Evolutionary conservation across 2,888 invertebrate species (phyloP).

Genomic region (Iphiclides podalirius): DNA sequence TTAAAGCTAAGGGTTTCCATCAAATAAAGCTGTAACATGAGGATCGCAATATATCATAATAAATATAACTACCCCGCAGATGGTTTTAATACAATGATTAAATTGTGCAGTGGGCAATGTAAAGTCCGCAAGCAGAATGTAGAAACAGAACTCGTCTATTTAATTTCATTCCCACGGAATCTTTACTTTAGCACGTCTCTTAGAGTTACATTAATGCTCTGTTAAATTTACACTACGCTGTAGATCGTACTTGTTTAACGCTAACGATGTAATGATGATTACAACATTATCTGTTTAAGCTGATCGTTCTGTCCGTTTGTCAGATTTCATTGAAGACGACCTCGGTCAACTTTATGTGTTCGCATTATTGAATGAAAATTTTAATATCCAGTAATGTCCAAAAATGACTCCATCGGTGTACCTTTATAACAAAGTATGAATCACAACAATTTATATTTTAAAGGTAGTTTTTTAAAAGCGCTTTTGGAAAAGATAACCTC

Average conservation of each 20-base stretch:
- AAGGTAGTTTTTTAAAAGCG: too few relatives aligned
- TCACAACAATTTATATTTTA: too few relatives aligned
- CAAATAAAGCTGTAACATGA: neutral
- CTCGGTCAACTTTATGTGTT: too few relatives aligned
- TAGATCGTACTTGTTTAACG: neutral
- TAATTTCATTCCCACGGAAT: constrained; percentile 46
- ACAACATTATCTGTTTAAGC: neutral
- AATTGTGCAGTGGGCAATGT: constrained; percentile 52
- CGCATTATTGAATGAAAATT: too few relatives aligned
- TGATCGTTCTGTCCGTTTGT: too few relatives aligned
- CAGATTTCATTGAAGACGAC: too few relatives aligned
- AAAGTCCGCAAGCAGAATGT: constrained; percentile 53
- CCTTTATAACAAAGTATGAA: too few relatives aligned
- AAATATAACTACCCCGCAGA: neutral
- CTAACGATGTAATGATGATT: neutral
- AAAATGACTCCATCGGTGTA: too few relatives aligned
- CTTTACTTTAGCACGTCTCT: constrained; percentile 36
- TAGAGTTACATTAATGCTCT: constrained; percentile 13
- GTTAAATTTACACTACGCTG: neutral
- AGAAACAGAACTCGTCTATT: constrained; percentile 54
- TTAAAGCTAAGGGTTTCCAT: too few relatives aligned
- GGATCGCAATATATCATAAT: neutral
- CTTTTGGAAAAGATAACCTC: too few relatives aligned
- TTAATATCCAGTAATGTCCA: too few relatives aligned
- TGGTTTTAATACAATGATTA: constrained; percentile 5